phyloP scores from a whole-genome alignment of 2,113 vertebrate species.

The Heterotis niloticus region DNA sequence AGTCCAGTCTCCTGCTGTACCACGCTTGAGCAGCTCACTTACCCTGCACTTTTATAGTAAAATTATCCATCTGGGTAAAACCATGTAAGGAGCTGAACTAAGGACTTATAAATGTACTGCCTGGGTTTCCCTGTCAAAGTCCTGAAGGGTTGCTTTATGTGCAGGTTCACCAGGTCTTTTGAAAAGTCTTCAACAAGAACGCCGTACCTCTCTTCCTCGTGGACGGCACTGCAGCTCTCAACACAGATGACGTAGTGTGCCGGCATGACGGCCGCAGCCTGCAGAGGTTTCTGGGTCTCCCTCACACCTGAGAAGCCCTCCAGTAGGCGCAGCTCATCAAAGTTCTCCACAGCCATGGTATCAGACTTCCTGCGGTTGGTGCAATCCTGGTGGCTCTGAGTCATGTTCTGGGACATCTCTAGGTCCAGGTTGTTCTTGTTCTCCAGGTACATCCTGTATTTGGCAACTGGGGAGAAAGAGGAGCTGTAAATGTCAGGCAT shows the following conservation, averaged over 20 bases:
- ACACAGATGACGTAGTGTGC: slow-evolving; percentile 59
- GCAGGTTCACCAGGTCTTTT: too few relatives aligned
- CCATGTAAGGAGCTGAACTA: too few relatives aligned
- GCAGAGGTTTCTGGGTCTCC: slow-evolving; percentile 63
- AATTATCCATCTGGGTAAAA: too few relatives aligned
- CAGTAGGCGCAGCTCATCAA: slow-evolving; percentile 69
- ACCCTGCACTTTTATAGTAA: too few relatives aligned
- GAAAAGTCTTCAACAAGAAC: too few relatives aligned
- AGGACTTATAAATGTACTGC: not conserved
- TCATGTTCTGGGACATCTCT: slow-evolving; percentile 66
- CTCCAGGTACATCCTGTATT: slow-evolving; percentile 74
- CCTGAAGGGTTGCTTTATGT: too few relatives aligned
- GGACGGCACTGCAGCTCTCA: slow-evolving; percentile 48
- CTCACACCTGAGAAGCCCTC: slow-evolving; percentile 69
- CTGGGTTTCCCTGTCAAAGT: too few relatives aligned
- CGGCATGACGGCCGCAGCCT: slow-evolving; percentile 48
- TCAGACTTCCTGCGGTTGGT: slow-evolving; percentile 52
- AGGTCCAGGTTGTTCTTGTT: slow-evolving; percentile 73
- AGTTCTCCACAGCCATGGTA: slow-evolving; percentile 52
- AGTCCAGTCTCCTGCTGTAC: too few relatives aligned
- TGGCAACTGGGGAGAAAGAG: slow-evolving; percentile 1
- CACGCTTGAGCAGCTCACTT: too few relatives aligned
- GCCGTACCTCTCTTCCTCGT: slow-evolving; percentile 59
- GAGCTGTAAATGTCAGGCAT: not conserved
- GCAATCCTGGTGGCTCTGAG: slow-evolving; percentile 51